Evolutionary conservation across 2,888 invertebrate genomes (phyloP), one percentile per base, ranked within the genome.

Genomic region (Drosophila macrospina): DNA sequence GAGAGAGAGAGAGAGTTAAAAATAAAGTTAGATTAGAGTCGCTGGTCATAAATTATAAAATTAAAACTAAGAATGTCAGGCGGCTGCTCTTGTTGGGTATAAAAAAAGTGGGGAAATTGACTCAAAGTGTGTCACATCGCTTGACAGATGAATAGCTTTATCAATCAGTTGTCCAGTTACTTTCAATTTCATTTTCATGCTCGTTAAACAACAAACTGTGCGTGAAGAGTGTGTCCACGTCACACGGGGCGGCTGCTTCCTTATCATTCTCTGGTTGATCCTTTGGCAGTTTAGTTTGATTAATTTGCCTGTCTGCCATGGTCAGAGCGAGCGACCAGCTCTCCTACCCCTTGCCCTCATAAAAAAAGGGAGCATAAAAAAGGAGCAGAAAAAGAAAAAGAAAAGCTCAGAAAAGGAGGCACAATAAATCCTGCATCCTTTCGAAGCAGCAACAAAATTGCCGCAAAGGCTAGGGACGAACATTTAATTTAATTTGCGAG

Each of bases 401-500:
- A 20, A 20, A 20, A 52, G 36, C 50, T 24, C 10, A 39, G 26
- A 37, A 41, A 34, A 34, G 15, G n/a, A 20, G n/a, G 56, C 56
- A 37, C 42, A 57, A 67, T 67, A 74, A 73, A 78, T 70, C 66
- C 63, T 54, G 78, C 74, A 74, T 78, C 78, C 82, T 42, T 80
- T 84, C 70, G 20, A 37, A 28, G 37, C 60, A 42, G 56, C 41
- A 32, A 67, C 63, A 50, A 59, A 55, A 67, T 60, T 44, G 41
- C 64, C 44, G 26, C 51, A 50, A 60, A 52, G 56, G 8, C 10
- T 24, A 20, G 50, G 36, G 24, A 13, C 5, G 13, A 42, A 57
- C 89, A 84, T 89, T 86, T 86, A 85, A 86, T 89, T 86, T 89
- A 88, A 86, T 86, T 86, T 88, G 71, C 76, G 55, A 64, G 44